A percentile compares a stretch with the other conserved stretches of the same genome.
Conservation (phyloP, 2,797 vertebrate genomes). For the Triplophysa yarkandensis region DNA sequence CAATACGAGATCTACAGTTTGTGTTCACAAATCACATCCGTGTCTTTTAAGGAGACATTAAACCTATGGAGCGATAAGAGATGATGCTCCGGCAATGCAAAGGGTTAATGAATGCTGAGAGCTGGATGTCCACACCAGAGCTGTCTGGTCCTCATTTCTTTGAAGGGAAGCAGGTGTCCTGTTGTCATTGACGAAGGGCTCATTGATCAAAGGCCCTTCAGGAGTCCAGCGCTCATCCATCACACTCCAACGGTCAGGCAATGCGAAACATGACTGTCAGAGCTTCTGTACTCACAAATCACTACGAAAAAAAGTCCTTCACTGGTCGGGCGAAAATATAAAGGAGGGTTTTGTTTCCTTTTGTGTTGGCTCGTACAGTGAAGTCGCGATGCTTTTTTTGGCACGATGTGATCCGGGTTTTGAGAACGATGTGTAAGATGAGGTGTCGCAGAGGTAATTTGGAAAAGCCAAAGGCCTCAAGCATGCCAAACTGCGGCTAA, state of each 20-base stretch:
- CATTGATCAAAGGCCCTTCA: slow-evolving; percentile 61
- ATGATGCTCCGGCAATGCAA: slow-evolving; percentile 21
- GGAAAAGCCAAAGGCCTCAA: slow-evolving; percentile 15
- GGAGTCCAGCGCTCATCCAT: slow-evolving; percentile 52
- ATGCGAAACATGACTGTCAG: slow-evolving; percentile 53
- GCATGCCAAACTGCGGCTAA: slow-evolving; percentile 24
- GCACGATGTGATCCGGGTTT: background rate
- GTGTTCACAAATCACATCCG: background rate
- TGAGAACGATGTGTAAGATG: background rate
- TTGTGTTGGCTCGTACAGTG: slow-evolving; percentile 28
- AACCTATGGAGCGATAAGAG: slow-evolving; percentile 36
- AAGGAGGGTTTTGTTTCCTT: slow-evolving; percentile 25
- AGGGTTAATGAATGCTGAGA: slow-evolving; percentile 53
- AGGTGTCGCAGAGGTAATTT: slow-evolving; percentile 13
- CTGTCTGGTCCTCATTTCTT: slow-evolving; percentile 38
- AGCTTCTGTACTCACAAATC: slow-evolving; percentile 46
- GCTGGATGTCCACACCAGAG: slow-evolving; percentile 41
- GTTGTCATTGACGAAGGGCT: slow-evolving; percentile 58
- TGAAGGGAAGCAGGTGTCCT: slow-evolving; percentile 63
- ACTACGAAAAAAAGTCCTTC: slow-evolving; percentile 49
- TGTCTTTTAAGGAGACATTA: slow-evolving; percentile 4
- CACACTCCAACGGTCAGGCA: slow-evolving; percentile 48
- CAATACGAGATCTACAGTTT: background rate
- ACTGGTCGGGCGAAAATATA: slow-evolving; percentile 42
- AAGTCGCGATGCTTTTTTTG: slow-evolving; percentile 27